Percentiles rank a stretch among this genome's conserved stretches.
These are phyloP conservation scores for Allygus modestus DNA, from an alignment of 2,888 invertebrate species.

Conservation along the genomic window DNA sequence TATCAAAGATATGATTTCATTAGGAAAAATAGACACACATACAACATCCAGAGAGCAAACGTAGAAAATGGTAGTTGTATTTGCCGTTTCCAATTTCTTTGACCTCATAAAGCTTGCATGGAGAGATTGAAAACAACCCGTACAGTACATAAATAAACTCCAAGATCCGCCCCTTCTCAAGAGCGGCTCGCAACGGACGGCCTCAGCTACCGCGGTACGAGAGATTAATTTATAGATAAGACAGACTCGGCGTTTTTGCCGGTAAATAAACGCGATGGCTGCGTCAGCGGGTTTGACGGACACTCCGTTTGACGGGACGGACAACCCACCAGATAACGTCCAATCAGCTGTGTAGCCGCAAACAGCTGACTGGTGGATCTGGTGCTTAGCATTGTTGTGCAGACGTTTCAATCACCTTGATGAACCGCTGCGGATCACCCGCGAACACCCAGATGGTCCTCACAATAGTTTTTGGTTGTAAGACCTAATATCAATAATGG, in stretches of 20 bases:
- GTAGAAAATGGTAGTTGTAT: no score
- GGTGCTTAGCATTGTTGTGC: slow-evolving; percentile 4
- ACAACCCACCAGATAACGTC: slow-evolving; percentile 28
- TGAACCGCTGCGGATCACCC: background rate
- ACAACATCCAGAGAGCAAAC: no score
- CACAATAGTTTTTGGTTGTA: no score
- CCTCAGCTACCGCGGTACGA: background rate
- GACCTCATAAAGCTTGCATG: no score
- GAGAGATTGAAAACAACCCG: no score
- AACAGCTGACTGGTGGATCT: background rate
- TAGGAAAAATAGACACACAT: no score
- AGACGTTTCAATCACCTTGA: slow-evolving; percentile 31
- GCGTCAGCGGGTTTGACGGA: slow-evolving; percentile 30
- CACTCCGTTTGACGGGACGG: background rate
- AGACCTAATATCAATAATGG: no score
- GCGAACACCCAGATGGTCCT: no score
- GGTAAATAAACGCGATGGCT: slow-evolving; percentile 16
- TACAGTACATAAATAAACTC: no score
- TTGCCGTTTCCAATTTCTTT: no score
- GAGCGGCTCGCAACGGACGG: background rate
- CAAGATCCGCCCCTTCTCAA: background rate
- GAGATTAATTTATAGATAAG: slow-evolving; percentile 29
- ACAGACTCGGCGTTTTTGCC: slow-evolving; percentile 4
- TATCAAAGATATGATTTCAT: no score
- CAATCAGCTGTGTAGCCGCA: background rate